Evolutionary conservation across 1,140 invertebrate genomes (phyloP).

Genomic region (Drosophila burlai): DNA sequence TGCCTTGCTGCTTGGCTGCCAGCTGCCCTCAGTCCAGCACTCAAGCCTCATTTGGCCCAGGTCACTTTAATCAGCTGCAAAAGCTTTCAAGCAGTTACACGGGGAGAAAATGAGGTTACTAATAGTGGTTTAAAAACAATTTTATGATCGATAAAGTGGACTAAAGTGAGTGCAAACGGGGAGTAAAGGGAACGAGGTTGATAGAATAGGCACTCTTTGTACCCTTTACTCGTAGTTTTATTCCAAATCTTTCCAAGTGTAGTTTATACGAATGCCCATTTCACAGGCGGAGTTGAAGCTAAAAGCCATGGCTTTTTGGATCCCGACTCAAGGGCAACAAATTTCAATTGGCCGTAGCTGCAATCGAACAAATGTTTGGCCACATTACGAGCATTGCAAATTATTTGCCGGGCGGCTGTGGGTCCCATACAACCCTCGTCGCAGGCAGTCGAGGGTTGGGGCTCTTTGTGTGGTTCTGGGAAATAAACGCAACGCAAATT

Average conservation of each 20-base stretch:
- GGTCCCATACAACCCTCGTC: neutral
- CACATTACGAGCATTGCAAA: conserved; percentile 55
- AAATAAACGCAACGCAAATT: conserved; percentile 62
- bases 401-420: conserved; percentile 49
- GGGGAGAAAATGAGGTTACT: neutral
- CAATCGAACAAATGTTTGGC: conserved; percentile 29
- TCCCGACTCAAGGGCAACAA: conserved; percentile 17
- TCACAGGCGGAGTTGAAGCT: conserved; percentile 20
- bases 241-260: neutral
- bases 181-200: too few species aligned
- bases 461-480: conserved; percentile 20
- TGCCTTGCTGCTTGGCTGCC: conserved; percentile 40
- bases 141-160: neutral
- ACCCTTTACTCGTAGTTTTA: too few species aligned
- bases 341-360: conserved; percentile 38
- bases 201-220: too few species aligned
- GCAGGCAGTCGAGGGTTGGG: neutral
- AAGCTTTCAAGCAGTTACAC: conserved; percentile 37
- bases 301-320: conserved; percentile 10
- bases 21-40: conserved; percentile 14
- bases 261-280: neutral
- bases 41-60: conserved; percentile 61
- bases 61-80: conserved; percentile 48
- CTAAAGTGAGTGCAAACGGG: too few species aligned
- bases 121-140: neutral